phyloP scores from a whole-genome alignment of 1,140 invertebrate species.

The Bacillus rossius region DNA sequence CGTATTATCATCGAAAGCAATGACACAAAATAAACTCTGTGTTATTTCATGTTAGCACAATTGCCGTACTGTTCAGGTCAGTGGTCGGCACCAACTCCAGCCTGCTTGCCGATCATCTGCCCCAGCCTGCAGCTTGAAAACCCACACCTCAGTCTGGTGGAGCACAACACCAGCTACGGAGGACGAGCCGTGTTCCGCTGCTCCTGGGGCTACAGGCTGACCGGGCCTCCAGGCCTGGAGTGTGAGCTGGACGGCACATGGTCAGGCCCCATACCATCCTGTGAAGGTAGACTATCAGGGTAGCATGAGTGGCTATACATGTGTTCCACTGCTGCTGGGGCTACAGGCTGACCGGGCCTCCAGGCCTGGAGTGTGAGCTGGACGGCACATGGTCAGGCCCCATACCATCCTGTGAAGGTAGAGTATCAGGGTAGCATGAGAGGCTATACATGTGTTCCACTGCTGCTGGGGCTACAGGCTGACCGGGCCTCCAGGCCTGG shows the following conservation, averaged over 20 bases:
- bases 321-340: too few species aligned
- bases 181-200: slow-evolving; percentile 73
- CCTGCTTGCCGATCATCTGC: slow-evolving; percentile 67
- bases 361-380: too few species aligned
- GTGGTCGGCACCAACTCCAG: slow-evolving; percentile 68
- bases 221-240: slow-evolving; percentile 63
- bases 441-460: too few species aligned
- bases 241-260: slow-evolving; percentile 71
- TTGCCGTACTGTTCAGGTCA: slow-evolving; percentile 47
- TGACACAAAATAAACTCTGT: background rate
- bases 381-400: too few species aligned
- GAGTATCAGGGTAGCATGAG: too few species aligned
- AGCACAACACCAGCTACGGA: slow-evolving; percentile 57
- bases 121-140: slow-evolving; percentile 51
- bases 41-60: background rate
- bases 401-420: too few species aligned
- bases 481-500: too few species aligned
- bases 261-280: slow-evolving; percentile 68
- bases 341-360: too few species aligned
- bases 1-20: background rate
- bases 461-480: too few species aligned
- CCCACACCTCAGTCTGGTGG: slow-evolving; percentile 49
- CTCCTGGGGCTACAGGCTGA: slow-evolving; percentile 71
- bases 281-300: slow-evolving; percentile 48
- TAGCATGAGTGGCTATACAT: too few species aligned